Evolutionary conservation across 1,140 invertebrate genomes (phyloP), one percentile per base, ranked within the genome.

Genomic region (Cheumatopsyche charites): DNA sequence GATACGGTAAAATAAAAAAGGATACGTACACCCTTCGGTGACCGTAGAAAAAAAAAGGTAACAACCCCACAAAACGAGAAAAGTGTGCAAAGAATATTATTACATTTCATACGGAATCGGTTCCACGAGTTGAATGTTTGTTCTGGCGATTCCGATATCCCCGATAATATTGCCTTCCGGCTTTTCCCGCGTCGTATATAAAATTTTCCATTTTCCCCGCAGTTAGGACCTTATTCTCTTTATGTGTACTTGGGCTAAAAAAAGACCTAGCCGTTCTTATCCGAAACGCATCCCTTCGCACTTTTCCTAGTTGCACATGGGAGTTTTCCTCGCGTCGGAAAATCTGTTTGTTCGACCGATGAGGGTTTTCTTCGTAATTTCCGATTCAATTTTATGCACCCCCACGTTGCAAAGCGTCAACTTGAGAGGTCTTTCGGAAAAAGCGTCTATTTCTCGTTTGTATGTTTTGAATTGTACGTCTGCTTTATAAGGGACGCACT

Each of bases 361-460:
- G 19, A 9, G 55, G 29, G 29, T 36, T 58, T 62, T 47, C 67
- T 52, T 52, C 62, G 26, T 75, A 75, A 75, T 75, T 75, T 75
- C 74, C 74, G 74, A 75, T 75, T 75, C 74, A 75, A 75, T 75
- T 75, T 75, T 75, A 75, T 75, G 74, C 74, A 75, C 74, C 74
- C 73, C 52, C 36, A 23, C 62, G 68, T 23, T 55, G 21, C 63
- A 13, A 65, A 62, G 62, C 73, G 45, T 55, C 47, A 68, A 67
- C 66, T 75, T 42, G 42, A 49, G 47, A 75, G 68, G 41, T 70
- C 65, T 72, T 52, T 23, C 41, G n/a, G 2, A 11, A 13, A 25
- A 36, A 47, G 42, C 42, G 7, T 66, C 42, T 45, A 58, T 12
- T 23, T 58, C 55, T 58, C 55, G 21, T 25, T 52, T 52, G 15